Conservation (phyloP, 30 jellyfish, hydroid and myxozoan species). For the Hydractinia symbiolongicarpus region DNA sequence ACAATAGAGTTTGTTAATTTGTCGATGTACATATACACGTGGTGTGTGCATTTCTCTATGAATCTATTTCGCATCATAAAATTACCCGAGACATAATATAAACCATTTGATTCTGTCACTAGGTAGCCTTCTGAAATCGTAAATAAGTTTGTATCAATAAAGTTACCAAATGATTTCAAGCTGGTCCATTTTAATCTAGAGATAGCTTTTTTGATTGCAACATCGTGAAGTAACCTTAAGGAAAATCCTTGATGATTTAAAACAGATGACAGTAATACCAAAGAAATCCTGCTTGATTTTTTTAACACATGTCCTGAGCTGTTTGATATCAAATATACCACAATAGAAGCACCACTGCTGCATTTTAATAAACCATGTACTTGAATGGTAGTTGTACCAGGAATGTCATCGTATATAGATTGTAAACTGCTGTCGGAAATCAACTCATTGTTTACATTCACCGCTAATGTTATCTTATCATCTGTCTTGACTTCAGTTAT, state of each 20-base stretch:
- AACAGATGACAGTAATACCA: neutral
- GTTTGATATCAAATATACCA: neutral
- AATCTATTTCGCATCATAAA: neutral
- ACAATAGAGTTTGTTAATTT: neutral
- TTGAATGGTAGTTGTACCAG: constrained; percentile 1
- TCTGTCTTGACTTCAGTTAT: neutral
- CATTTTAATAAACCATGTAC: constrained; percentile 7
- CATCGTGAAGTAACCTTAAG: neutral
- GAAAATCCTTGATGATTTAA: constrained; percentile 8
- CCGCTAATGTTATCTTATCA: neutral
- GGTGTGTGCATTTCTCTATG: constrained; percentile 4
- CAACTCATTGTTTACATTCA: neutral
- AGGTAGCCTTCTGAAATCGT: constrained; percentile 6
- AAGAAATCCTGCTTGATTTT: constrained; percentile 3
- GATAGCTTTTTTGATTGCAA: neutral
- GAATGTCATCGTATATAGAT: neutral
- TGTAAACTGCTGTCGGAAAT: neutral
- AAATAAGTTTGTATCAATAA: neutral
- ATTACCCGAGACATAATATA: neutral
- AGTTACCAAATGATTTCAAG: neutral
- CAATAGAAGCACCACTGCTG: neutral
- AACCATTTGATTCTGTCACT: constrained; percentile 11
- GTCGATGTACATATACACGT: neutral
- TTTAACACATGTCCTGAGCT: neutral
- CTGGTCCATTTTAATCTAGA: constrained; percentile 5